Base-by-base conservation (phyloP, 1,140 invertebrate genomes). In the Nylanderia fulva region DNA sequence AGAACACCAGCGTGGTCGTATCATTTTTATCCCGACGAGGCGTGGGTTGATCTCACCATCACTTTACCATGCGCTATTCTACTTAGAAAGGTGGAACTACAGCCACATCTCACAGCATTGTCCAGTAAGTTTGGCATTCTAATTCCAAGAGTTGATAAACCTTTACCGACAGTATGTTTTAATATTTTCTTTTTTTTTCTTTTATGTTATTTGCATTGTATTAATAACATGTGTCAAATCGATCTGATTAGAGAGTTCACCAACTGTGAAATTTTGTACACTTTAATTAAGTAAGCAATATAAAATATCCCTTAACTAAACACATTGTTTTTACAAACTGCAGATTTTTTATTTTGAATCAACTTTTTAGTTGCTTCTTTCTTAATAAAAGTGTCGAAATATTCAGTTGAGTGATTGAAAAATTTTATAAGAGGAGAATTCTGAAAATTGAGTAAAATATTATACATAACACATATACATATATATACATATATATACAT, bases 1-100 rank as follows among this genome's bases (percentile, higher is more conserved):
- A 95, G 98, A 74, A 97, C 97, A 8, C 97, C 98, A 1, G 97
- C 98, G 58, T 98, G 98, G 97, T 98, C 97, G 45, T 98, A 99
- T 94, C 98, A 99, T 94, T 99, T 98, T 94, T 98, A 98, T 94
- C 98, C 98, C 0, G 98, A 98, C 88, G 98, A 99, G 94, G 96
- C 96, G 11, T 98, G 97, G 95, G 97, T 98, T 0, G 98, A 98
- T 92, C 95, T 99, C 7, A 97, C 97, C 7, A 96, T 99, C 27
- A 97, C 96, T n/a, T 94, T 99, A 87, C 98, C 98, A 0, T 98
- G 98, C 92, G 98, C 98, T n/a, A 96, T 98, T 89, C 94, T 98
- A 66, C 94, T 99, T n/a, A 97, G 96, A 91, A 98, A 99, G 95
- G 97, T 99, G 11, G 98, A 98, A 88, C 95, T 99, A 52, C 97